phyloP scores from a whole-genome alignment of 2,888 invertebrate species.

The Phytoseiulus persimilis region DNA sequence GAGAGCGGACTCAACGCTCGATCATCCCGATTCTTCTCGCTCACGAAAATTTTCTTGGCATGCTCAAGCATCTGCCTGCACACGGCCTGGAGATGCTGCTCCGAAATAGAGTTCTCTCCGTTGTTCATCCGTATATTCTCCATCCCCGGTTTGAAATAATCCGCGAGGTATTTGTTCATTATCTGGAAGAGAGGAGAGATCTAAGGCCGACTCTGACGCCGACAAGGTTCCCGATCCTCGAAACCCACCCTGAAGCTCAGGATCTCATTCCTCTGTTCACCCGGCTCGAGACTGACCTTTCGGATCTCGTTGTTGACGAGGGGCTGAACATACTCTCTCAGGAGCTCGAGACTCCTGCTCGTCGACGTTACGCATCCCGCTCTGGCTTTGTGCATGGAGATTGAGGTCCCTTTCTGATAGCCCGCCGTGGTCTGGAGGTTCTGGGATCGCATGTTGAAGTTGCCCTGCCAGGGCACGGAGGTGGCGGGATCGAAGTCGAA shows the following conservation, averaged over 20 bases:
- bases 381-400: conserved; percentile 51
- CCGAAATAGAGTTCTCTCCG: conserved; percentile 65
- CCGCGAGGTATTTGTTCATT: conserved; percentile 68
- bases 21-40: conserved; percentile 46
- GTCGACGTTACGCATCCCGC: conserved; percentile 56
- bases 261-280: no score
- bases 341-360: conserved; percentile 64
- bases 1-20: conserved; percentile 45
- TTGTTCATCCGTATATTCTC: conserved; percentile 67
- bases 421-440: conserved; percentile 10
- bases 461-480: conserved; percentile 13
- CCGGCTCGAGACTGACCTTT: background rate
- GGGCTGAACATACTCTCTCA: conserved; percentile 66
- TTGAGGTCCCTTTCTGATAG: conserved; percentile 37
- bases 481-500: conserved; percentile 20
- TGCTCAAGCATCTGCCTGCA: conserved; percentile 71
- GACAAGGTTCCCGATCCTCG: conserved; percentile 57
- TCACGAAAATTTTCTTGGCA: conserved; percentile 58
- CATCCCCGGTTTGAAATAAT: conserved; percentile 70
- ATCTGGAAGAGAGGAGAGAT: conserved; percentile 57
- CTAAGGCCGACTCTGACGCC: no score
- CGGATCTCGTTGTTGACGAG: conserved; percentile 57
- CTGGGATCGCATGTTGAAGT: conserved; percentile 30
- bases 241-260: no score
- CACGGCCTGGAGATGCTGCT: conserved; percentile 63